Evolutionary conservation across 2,113 vertebrate species (phyloP).

Genomic region (Gracilinanus agilis): DNA sequence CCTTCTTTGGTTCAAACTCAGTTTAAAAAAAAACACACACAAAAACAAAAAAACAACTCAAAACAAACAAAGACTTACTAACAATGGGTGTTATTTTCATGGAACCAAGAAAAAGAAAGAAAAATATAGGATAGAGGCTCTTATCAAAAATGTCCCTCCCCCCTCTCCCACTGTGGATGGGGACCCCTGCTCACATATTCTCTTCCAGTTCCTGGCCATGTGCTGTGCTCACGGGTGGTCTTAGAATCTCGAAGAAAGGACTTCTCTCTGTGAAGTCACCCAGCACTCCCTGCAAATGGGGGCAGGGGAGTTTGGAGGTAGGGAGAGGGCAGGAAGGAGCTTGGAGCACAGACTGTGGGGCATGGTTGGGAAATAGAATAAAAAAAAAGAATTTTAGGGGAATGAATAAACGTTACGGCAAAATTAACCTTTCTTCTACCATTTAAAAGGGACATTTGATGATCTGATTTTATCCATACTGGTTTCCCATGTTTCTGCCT

Average conservation of each 20-base stretch:
- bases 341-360: background rate
- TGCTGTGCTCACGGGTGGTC: conserved; percentile 84
- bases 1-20: conserved; percentile 42
- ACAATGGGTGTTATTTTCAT: conserved; percentile 7
- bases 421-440: conserved; percentile 59
- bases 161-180: conserved; percentile 67
- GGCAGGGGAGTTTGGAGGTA: background rate
- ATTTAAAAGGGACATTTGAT: conserved; percentile 32
- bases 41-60: background rate
- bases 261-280: conserved; percentile 80
- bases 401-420: conserved; percentile 55
- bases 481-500: background rate
- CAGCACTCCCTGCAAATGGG: conserved; percentile 67
- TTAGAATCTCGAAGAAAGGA: conserved; percentile 80
- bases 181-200: conserved; percentile 77
- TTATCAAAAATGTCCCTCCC: background rate
- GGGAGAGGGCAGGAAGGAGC: background rate
- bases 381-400: background rate
- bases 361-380: background rate
- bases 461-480: background rate
- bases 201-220: conserved; percentile 81
- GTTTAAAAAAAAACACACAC: background rate
- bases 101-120: background rate
- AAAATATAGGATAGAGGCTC: background rate
- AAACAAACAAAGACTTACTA: background rate